A percentile compares a stretch with the other conserved stretches of the same genome.
phyloP scores from a whole-genome alignment of 2,797 vertebrate genomes.

The Protosalanx chinensis region DNA sequence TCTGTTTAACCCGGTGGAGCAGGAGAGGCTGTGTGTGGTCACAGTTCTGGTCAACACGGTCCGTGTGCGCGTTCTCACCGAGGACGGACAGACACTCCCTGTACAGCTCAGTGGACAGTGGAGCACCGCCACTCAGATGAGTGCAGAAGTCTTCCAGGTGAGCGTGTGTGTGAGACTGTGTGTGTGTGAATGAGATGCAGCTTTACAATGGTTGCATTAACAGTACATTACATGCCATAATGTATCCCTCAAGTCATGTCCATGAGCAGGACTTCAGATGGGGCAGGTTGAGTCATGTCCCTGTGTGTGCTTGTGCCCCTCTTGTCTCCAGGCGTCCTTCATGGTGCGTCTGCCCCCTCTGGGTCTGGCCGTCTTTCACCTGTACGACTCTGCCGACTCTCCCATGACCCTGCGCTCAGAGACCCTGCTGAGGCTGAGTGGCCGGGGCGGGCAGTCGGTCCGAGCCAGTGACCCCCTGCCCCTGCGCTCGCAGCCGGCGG shows the following conservation, averaged over 20 bases:
- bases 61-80: constrained; percentile 79
- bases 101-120: constrained; percentile 85
- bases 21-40: constrained; percentile 85
- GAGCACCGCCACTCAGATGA: constrained; percentile 79
- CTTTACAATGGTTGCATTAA: not conserved
- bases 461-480: constrained; percentile 73
- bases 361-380: constrained; percentile 85
- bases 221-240: not conserved
- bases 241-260: not conserved
- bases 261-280: not conserved
- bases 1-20: constrained; percentile 92
- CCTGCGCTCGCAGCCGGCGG: constrained; percentile 70
- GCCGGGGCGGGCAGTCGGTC: constrained; percentile 56
- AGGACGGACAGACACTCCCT: constrained; percentile 88
- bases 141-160: constrained; percentile 86
- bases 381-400: constrained; percentile 77
- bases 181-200: not conserved
- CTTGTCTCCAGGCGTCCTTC: constrained; percentile 79
- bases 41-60: constrained; percentile 83
- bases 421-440: constrained; percentile 77
- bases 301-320: not conserved
- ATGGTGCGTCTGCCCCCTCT: constrained; percentile 84
- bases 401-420: constrained; percentile 77
- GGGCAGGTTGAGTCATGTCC: not conserved
- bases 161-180: constrained; percentile 17